Evolutionary conservation across 1,140 invertebrate species (phyloP).

Genomic region (Octopus sinensis): DNA sequence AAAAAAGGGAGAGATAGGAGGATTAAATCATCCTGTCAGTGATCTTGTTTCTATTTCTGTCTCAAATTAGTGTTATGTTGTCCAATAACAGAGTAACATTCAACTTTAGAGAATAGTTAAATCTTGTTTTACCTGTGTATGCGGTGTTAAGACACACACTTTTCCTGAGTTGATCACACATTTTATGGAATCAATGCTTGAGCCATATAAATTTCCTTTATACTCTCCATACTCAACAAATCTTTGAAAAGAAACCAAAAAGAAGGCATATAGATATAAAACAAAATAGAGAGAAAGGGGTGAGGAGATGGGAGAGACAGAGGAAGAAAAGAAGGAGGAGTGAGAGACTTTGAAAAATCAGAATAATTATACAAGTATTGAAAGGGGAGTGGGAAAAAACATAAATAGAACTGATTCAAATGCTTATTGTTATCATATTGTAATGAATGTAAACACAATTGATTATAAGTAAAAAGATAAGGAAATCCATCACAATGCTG

Average conservation of each 20-base stretch:
- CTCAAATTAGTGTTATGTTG: background rate
- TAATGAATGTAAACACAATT: too few relatives aligned
- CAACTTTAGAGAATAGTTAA: background rate
- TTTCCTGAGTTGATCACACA: conserved; percentile 87
- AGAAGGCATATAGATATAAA: too few relatives aligned
- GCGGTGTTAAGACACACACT: conserved; percentile 96
- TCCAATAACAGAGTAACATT: background rate
- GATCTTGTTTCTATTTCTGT: background rate
- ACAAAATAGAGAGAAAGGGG: too few relatives aligned
- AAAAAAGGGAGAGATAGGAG: background rate
- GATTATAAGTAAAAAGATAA: too few relatives aligned
- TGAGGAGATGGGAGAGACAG: too few relatives aligned
- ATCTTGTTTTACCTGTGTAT: conserved; percentile 66
- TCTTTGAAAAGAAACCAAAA: conserved; percentile 41
- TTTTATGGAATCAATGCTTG: conserved; percentile 85
- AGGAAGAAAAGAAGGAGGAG: too few relatives aligned
- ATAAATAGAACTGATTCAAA: too few relatives aligned
- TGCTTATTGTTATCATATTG: too few relatives aligned
- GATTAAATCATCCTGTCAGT: background rate
- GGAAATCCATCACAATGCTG: too few relatives aligned
- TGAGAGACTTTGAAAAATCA: too few relatives aligned
- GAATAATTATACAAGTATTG: too few relatives aligned
- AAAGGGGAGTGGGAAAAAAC: too few relatives aligned
- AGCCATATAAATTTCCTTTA: conserved; percentile 88
- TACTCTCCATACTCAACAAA: conserved; percentile 95